Conservation (phyloP, 2,888 invertebrate genomes). For the Xestia sexstrigata region DNA sequence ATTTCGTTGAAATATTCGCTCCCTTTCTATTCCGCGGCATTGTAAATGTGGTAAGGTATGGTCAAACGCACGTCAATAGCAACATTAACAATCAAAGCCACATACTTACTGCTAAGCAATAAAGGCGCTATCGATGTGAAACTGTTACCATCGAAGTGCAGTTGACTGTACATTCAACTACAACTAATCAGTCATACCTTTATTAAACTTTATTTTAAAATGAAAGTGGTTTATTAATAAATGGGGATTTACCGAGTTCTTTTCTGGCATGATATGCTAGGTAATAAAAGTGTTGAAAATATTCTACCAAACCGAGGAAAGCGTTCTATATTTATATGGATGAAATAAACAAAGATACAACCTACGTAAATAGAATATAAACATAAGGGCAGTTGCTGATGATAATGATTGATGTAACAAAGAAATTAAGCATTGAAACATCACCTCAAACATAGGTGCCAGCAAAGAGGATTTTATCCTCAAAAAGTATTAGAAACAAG, state of each 20-base stretch:
- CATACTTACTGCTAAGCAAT: too few species aligned
- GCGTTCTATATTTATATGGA: slow-evolving; percentile 24
- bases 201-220: background rate
- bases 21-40: background rate
- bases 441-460: slow-evolving; percentile 63
- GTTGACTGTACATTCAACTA: background rate
- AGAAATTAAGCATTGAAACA: slow-evolving; percentile 19
- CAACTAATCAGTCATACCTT: background rate
- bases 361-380: slow-evolving; percentile 1
- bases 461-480: slow-evolving; percentile 64
- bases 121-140: background rate
- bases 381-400: background rate
- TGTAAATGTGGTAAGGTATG: background rate
- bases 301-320: slow-evolving; percentile 9
- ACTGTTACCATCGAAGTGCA: background rate
- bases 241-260: background rate
- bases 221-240: slow-evolving; percentile 27
- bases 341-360: slow-evolving; percentile 8
- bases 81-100: background rate
- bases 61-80: background rate
- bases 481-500: slow-evolving; percentile 59
- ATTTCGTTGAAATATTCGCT: background rate
- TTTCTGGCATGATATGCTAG: background rate
- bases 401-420: slow-evolving; percentile 26
- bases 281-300: background rate